Conservation (phyloP, 2,888 invertebrate genomes). For the Drosophila percnosoma region DNA sequence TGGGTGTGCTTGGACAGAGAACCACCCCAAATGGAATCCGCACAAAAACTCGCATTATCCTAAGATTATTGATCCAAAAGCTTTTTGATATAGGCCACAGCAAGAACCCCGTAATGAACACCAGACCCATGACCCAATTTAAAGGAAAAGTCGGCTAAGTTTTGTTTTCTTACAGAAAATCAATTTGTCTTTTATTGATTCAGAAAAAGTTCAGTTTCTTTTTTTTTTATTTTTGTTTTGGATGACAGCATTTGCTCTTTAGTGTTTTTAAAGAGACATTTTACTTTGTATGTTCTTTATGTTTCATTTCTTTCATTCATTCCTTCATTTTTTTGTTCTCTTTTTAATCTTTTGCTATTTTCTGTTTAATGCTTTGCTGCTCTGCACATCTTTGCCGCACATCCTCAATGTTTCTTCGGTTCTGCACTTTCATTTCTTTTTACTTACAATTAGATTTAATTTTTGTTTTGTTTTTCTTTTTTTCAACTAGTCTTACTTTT, state of each 20-base stretch:
- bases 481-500: slow-evolving; percentile 80
- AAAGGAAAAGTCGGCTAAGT: slow-evolving; percentile 46
- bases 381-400: slow-evolving; percentile 34
- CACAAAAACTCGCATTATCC: not conserved
- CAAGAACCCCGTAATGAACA: not conserved
- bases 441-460: slow-evolving; percentile 67
- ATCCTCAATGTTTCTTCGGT: slow-evolving; percentile 27
- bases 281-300: slow-evolving; percentile 41
- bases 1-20: not conserved
- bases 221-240: slow-evolving; percentile 63
- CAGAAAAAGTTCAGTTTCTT: slow-evolving; percentile 83
- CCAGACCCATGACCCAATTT: slow-evolving; percentile 7
- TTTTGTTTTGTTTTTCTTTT: slow-evolving; percentile 52
- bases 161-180: slow-evolving; percentile 85
- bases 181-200: slow-evolving; percentile 84
- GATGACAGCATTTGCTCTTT: slow-evolving; percentile 64
- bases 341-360: slow-evolving; percentile 72
- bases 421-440: slow-evolving; percentile 46
- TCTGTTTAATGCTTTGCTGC: slow-evolving; percentile 42
- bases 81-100: not conserved
- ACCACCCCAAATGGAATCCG: slow-evolving; percentile 17
- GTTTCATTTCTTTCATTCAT: slow-evolving; percentile 21
- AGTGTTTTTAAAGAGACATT: slow-evolving; percentile 58
- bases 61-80: slow-evolving; percentile 15
- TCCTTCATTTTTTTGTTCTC: slow-evolving; percentile 2